These are phyloP conservation scores for Xylophagus ater DNA, from an alignment of 2,888 invertebrate species.

Conservation along the genomic window DNA sequence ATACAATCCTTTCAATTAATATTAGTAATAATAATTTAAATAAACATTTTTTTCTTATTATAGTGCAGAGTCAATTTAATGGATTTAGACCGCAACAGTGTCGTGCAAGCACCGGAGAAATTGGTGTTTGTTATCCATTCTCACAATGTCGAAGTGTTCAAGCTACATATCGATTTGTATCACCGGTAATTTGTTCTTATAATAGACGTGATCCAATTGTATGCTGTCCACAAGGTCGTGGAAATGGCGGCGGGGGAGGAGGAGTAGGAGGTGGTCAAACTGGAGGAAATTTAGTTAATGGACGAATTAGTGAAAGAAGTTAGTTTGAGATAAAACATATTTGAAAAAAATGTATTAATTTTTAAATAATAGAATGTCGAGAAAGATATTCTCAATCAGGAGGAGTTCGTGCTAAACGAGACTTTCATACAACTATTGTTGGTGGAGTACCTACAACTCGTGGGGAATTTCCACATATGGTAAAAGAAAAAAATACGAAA, in stretches of 20 bases:
- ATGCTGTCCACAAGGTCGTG: conserved; percentile 1
- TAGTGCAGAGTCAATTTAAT: too few relatives aligned
- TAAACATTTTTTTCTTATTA: too few relatives aligned
- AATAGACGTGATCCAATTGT: not conserved
- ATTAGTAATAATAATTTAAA: too few relatives aligned
- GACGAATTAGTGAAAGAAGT: not conserved
- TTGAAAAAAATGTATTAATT: not conserved
- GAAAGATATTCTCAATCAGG: not conserved
- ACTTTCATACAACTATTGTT: conserved; percentile 10
- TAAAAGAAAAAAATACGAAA: not conserved
- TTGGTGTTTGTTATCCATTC: not conserved
- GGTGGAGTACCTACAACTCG: conserved; percentile 10
- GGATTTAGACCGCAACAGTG: not conserved
- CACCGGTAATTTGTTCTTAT: conserved; percentile 2
- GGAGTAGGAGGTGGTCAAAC: too few relatives aligned
- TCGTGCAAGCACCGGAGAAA: not conserved
- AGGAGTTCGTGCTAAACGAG: not conserved
- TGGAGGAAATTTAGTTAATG: too few relatives aligned
- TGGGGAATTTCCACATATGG: conserved; percentile 18
- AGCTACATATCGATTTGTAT: too few relatives aligned
- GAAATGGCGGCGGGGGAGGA: not conserved
- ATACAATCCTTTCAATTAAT: too few relatives aligned
- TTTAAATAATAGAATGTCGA: not conserved
- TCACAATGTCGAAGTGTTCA: not conserved
- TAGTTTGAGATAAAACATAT: not conserved